These are phyloP conservation scores for Coracopsis vasa DNA, from an alignment of 2,113 vertebrate species.

Conservation along the genomic window DNA sequence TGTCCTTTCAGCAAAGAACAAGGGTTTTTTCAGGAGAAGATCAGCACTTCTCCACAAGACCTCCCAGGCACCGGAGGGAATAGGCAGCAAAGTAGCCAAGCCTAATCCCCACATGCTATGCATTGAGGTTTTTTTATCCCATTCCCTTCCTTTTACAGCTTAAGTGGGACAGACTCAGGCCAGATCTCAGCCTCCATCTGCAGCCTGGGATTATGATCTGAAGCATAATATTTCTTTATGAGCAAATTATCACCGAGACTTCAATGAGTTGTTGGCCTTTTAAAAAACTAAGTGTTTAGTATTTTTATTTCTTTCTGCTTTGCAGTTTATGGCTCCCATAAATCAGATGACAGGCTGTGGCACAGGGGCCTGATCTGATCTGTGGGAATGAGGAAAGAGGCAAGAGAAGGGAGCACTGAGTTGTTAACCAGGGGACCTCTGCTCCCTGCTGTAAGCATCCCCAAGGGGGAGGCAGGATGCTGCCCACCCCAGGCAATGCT, in stretches of 20 bases:
- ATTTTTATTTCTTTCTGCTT: constrained; percentile 60
- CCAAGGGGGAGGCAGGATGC: background rate
- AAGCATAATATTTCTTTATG: constrained; percentile 57
- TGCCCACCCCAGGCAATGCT: background rate
- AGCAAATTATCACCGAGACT: constrained; percentile 50
- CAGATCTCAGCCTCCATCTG: constrained; percentile 12
- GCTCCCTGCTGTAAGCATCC: background rate
- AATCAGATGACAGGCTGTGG: constrained; percentile 20
- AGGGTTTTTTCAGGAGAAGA: background rate
- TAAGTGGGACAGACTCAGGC: background rate
- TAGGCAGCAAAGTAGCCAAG: background rate
- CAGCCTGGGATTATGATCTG: constrained; percentile 17
- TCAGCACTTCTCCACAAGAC: background rate
- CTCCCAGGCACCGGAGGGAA: background rate
- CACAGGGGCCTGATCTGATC: constrained; percentile 6
- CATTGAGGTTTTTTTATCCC: background rate
- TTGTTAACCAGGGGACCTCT: background rate
- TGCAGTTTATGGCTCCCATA: constrained; percentile 47
- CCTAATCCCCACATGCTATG: background rate
- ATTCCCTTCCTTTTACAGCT: background rate
- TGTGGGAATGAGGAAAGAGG: background rate
- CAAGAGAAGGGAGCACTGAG: background rate
- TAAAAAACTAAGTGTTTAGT: constrained; percentile 50
- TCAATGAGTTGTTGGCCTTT: constrained; percentile 39
- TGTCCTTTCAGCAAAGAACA: background rate